A percentile compares a stretch with the other conserved stretches of the same genome.
Conservation (phyloP, 2,113 vertebrate genomes). For the Jacana jacana region DNA sequence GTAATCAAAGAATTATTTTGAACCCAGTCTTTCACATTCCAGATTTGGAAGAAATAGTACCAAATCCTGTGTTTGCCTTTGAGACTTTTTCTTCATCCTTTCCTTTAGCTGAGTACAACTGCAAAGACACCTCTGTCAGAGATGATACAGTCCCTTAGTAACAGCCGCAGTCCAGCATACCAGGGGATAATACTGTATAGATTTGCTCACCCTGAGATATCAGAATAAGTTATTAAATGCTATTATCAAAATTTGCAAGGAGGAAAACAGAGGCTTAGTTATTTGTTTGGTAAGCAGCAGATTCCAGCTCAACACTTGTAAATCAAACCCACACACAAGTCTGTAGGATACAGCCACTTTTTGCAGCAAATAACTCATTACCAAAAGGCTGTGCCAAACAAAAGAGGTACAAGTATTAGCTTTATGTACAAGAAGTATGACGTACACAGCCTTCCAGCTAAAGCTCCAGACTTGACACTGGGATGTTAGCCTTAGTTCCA, state of each 20-base stretch:
- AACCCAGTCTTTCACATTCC: background rate
- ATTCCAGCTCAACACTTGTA: background rate
- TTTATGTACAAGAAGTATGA: background rate
- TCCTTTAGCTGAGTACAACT: background rate
- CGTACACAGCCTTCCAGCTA: background rate
- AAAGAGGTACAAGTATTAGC: background rate
- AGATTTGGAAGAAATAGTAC: background rate
- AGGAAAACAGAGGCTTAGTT: background rate
- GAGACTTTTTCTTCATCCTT: background rate
- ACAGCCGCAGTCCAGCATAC: background rate
- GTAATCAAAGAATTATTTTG: background rate
- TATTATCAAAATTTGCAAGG: background rate
- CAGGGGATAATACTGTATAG: background rate
- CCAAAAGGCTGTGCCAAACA: background rate
- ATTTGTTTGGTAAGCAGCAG: background rate
- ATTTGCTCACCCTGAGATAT: background rate
- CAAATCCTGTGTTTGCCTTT: background rate
- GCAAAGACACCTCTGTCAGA: background rate
- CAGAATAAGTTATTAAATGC: background rate
- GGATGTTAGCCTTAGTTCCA: background rate
- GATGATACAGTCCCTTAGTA: background rate
- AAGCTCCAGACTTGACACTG: background rate
- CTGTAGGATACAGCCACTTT: background rate
- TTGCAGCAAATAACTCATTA: background rate
- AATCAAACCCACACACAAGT: background rate